phyloP scores from a whole-genome alignment of 2,888 invertebrate genomes.

The Ornithoptera alexandrae region DNA sequence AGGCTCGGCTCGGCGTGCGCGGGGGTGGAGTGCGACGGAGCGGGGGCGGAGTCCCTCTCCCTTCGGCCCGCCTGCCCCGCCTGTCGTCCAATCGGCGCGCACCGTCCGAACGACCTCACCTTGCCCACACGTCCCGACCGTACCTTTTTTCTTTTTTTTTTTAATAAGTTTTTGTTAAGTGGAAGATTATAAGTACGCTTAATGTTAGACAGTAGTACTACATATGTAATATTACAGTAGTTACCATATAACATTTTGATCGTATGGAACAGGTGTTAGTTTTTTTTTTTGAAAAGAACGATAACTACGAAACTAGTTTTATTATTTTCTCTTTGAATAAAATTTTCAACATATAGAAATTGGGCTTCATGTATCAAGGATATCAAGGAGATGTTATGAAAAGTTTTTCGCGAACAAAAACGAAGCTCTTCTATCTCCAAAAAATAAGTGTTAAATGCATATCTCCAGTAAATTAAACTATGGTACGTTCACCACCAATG shows the following conservation, averaged over 20 bases:
- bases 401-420: too few relatives aligned
- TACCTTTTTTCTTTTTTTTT: slow-evolving; percentile 57
- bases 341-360: too few relatives aligned
- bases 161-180: slow-evolving; percentile 17
- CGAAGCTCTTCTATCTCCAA: too few relatives aligned
- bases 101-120: slow-evolving; percentile 66
- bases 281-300: too few relatives aligned
- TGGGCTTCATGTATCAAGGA: too few relatives aligned
- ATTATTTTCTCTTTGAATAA: neutral
- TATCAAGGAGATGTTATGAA: too few relatives aligned
- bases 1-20: slow-evolving; percentile 54
- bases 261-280: neutral
- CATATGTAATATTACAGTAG: slow-evolving; percentile 27
- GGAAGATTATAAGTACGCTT: slow-evolving; percentile 1
- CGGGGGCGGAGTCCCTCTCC: slow-evolving; percentile 61
- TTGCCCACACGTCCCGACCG: slow-evolving; percentile 72
- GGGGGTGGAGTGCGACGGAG: slow-evolving; percentile 65
- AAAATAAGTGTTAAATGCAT: too few relatives aligned
- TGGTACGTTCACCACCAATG: too few relatives aligned
- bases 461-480: too few relatives aligned
- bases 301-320: too few relatives aligned
- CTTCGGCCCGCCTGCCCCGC: slow-evolving; percentile 70
- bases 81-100: slow-evolving; percentile 63
- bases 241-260: neutral
- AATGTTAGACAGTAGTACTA: neutral